Base-by-base conservation (phyloP, 2,888 invertebrate genomes). In the Philopedon plagiatum region DNA sequence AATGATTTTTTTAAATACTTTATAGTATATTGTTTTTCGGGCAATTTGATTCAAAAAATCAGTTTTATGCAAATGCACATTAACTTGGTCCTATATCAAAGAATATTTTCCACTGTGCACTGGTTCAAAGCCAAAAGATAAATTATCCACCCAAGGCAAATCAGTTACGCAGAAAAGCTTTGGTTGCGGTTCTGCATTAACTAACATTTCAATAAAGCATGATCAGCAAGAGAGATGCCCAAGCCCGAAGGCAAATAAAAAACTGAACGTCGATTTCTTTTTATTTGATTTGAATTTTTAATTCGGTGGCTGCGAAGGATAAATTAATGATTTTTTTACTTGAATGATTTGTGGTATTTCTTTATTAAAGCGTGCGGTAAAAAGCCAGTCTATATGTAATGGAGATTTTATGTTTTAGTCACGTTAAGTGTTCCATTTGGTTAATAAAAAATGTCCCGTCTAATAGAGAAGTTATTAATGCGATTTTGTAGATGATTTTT, bases 121-220 rank as follows among this genome's bases (percentile, higher is more conserved):
- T 32, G 58, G 5, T 13, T 56, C 56, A 23, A 66, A 41, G 18
- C 37, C 13, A 21, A 39, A 58, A 66, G 66, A 66, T 46, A 34
- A 49, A 67, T 67, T 54, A 34, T 51, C 37, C 26, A 56, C 69
- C 69, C 7, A 9, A 63, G 69, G 69, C 69, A 44, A 63, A 63
- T 69, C 69, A 57, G 69, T 69, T 69, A 69, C 62, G 69, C 62
- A 63, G 69, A 63, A 56, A 61, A 56, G 15, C 23, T 32, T 23
- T 26, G 32, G 32, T 61, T 41, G 71, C 54, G 56, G 49, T 66
- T 34, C 41, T 58, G 60, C 65, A 67, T 71, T 67, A 63, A 68
- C 68, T 68, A 68, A 72, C 72, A 68, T 72, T 72, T 72, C 72
- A 72, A 72, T 72, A 72, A 72, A 67, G 39, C 68, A 64, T 71